Conservation (phyloP, 2,888 invertebrate species). For the Notocelia uddmanniana region DNA sequence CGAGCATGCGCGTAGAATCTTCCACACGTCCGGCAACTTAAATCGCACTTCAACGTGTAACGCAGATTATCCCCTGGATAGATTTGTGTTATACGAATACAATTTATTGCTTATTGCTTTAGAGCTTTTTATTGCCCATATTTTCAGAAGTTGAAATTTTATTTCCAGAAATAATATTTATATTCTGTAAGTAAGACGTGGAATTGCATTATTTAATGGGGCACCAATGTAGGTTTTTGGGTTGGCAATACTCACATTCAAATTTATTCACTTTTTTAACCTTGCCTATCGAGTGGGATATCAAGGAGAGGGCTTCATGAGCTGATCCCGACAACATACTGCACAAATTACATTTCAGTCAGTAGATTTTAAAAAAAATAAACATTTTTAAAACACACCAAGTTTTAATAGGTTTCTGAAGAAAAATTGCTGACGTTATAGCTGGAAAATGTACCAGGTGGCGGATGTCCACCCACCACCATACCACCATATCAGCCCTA, state of each 20-base stretch:
- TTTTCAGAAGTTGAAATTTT: neutral
- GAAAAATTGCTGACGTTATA: too few relatives aligned
- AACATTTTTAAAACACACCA: too few relatives aligned
- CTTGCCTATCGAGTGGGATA: too few relatives aligned
- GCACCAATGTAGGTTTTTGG: neutral
- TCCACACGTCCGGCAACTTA: neutral
- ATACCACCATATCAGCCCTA: too few relatives aligned
- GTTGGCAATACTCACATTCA: neutral
- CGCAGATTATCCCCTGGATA: neutral
- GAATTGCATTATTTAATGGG: neutral
- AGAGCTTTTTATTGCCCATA: neutral
- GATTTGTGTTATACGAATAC: neutral
- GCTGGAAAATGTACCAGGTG: too few relatives aligned
- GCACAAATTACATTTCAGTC: too few relatives aligned
- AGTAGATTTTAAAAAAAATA: too few relatives aligned
- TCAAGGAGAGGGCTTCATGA: too few relatives aligned
- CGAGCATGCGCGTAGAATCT: slow-evolving; percentile 1
- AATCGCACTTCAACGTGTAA: neutral
- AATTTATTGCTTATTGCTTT: neutral
- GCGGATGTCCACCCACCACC: too few relatives aligned
- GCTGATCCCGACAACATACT: too few relatives aligned
- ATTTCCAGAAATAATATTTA: neutral
- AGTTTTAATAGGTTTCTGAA: too few relatives aligned
- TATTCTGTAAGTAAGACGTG: neutral
- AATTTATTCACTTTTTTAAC: too few relatives aligned